These are phyloP conservation scores for Drosophila nikananu DNA, from an alignment of 1,140 invertebrate species.

Conservation along the genomic window DNA sequence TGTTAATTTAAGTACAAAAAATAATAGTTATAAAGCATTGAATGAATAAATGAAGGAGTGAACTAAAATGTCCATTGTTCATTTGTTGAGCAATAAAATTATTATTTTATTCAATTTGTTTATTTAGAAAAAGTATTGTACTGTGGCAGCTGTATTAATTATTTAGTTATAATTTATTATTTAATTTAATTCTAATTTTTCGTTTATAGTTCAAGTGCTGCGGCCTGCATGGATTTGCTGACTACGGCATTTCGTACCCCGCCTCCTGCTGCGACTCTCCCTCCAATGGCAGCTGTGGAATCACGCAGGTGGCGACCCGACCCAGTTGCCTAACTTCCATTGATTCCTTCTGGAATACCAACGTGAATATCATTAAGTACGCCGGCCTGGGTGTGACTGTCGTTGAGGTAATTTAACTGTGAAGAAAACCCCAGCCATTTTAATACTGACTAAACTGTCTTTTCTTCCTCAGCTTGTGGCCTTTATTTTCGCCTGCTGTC, in stretches of 20 bases:
- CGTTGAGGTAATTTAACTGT: constrained; percentile 87
- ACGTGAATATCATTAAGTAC: constrained; percentile 87
- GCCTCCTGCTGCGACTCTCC: constrained; percentile 85
- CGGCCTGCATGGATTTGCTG: constrained; percentile 86
- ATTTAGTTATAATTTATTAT: background rate
- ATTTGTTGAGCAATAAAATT: background rate
- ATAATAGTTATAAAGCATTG: background rate
- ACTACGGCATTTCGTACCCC: constrained; percentile 84
- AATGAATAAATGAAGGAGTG: background rate
- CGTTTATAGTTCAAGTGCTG: constrained; percentile 88
- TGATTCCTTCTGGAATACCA: constrained; percentile 84
- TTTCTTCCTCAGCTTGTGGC: constrained; percentile 62
- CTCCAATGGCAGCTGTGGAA: constrained; percentile 71
- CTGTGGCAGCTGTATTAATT: no score
- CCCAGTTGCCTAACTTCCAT: constrained; percentile 85
- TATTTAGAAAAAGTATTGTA: background rate
- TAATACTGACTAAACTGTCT: background rate
- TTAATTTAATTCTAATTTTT: background rate
- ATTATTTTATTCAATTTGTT: background rate
- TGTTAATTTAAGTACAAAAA: background rate
- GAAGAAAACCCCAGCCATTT: background rate
- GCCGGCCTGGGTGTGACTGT: constrained; percentile 89
- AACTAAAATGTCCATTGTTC: background rate
- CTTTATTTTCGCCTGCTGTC: constrained; percentile 79
- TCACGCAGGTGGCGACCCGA: constrained; percentile 69